Evolutionary conservation across 1,140 invertebrate genomes (phyloP).

Genomic region (Kradibia gibbosae): DNA sequence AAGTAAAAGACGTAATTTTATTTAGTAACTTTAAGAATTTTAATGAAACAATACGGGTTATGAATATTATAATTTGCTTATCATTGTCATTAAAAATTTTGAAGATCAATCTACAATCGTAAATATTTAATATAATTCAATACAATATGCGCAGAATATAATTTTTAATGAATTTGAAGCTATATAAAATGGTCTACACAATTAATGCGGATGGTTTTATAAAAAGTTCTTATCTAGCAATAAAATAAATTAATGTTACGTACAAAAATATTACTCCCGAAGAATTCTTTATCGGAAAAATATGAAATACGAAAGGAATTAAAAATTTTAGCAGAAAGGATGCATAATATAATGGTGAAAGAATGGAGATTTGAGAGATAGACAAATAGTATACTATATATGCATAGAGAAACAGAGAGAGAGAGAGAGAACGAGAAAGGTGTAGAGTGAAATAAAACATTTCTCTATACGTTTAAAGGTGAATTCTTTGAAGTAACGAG

Average conservation of each 20-base stretch:
- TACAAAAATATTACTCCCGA: not conserved
- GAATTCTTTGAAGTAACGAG: conserved; percentile 14
- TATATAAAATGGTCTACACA: no score
- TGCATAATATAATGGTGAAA: not conserved
- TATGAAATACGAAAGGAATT: not conserved
- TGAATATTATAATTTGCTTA: no score
- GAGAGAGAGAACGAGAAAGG: conserved; percentile 37
- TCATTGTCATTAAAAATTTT: no score
- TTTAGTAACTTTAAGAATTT: no score
- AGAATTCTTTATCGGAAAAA: not conserved
- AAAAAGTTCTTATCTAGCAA: not conserved
- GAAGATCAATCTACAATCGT: no score
- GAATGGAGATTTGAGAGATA: not conserved
- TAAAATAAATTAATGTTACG: not conserved
- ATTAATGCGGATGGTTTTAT: no score
- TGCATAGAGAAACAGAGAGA: no score
- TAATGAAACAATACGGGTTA: no score
- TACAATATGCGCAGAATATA: no score
- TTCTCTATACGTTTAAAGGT: conserved; percentile 16
- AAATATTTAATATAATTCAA: no score
- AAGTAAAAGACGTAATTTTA: no score
- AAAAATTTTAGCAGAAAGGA: not conserved
- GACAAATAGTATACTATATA: not conserved
- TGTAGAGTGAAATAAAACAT: conserved; percentile 23
- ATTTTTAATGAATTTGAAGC: no score